These are phyloP conservation scores for Scolopax mira DNA, from an alignment of 2,113 vertebrate genomes.

Conservation along the genomic window DNA sequence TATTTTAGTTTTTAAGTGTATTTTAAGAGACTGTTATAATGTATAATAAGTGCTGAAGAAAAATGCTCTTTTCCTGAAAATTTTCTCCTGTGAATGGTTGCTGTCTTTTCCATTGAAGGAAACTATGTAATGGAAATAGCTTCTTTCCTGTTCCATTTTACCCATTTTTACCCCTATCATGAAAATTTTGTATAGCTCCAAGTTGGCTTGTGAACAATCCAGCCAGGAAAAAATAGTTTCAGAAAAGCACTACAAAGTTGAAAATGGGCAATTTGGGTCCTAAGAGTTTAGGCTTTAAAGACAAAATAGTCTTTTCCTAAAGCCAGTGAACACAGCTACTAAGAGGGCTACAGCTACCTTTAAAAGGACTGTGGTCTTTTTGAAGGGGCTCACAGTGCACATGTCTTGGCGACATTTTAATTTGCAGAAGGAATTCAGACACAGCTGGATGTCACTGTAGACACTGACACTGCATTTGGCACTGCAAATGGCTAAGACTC, in stretches of 20 bases:
- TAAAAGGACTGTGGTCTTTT: not conserved
- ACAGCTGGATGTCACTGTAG: not conserved
- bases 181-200: not conserved
- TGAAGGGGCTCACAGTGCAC: not conserved
- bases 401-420: rapidly evolving
- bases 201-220: not conserved
- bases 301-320: not conserved
- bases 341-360: too few species aligned
- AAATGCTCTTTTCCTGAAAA: not conserved
- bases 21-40: not conserved
- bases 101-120: not conserved
- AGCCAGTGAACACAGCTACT: not conserved
- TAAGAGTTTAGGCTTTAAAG: not conserved
- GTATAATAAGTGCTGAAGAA: not conserved
- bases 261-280: not conserved
- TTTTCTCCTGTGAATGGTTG: not conserved
- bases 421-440: not conserved
- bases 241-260: not conserved
- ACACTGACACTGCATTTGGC: not conserved
- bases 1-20: not conserved
- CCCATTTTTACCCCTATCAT: not conserved
- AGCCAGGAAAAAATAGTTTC: not conserved
- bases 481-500: not conserved
- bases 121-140: not conserved
- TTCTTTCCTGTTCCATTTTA: not conserved